These are phyloP conservation scores for Crenichthys baileyi DNA, from an alignment of 2,797 vertebrate species.

Conservation along the genomic window DNA sequence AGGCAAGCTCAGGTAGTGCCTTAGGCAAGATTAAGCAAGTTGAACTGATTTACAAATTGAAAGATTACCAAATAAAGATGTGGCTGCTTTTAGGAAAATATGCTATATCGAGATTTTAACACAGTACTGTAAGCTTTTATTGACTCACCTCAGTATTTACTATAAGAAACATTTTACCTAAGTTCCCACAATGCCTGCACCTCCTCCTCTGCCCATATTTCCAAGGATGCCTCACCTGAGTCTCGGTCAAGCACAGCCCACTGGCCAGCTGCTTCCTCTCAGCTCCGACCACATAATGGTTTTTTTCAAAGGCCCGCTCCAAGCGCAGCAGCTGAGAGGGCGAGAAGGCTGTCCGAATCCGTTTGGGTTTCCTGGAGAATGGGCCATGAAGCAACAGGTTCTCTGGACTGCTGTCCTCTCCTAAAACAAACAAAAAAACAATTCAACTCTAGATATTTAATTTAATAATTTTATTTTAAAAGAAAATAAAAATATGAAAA, in stretches of 20 bases:
- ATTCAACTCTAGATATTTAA: background rate
- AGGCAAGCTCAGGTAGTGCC: background rate
- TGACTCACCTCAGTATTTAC: background rate
- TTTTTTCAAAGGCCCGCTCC: slow-evolving; percentile 96
- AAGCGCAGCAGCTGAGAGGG: slow-evolving; percentile 95
- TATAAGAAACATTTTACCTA: background rate
- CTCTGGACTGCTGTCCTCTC: slow-evolving; percentile 90
- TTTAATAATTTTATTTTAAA: background rate
- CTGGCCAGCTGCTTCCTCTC: slow-evolving; percentile 95
- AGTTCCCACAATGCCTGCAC: background rate
- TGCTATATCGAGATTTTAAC: background rate
- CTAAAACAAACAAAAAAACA: slow-evolving; percentile 63
- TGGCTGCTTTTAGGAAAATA: background rate
- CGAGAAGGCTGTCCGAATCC: slow-evolving; percentile 96
- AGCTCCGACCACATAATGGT: slow-evolving; percentile 96
- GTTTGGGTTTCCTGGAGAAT: slow-evolving; percentile 94
- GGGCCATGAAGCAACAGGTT: slow-evolving; percentile 92
- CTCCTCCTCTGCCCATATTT: background rate
- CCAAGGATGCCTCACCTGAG: slow-evolving; percentile 85
- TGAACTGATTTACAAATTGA: background rate
- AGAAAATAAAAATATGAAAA: background rate
- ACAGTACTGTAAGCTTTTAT: background rate
- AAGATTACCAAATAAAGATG: background rate
- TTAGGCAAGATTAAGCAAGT: background rate
- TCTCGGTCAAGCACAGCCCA: slow-evolving; percentile 94